Evolutionary conservation across 2,888 invertebrate genomes (phyloP).

Genomic region (Tetranychus piercei): DNA sequence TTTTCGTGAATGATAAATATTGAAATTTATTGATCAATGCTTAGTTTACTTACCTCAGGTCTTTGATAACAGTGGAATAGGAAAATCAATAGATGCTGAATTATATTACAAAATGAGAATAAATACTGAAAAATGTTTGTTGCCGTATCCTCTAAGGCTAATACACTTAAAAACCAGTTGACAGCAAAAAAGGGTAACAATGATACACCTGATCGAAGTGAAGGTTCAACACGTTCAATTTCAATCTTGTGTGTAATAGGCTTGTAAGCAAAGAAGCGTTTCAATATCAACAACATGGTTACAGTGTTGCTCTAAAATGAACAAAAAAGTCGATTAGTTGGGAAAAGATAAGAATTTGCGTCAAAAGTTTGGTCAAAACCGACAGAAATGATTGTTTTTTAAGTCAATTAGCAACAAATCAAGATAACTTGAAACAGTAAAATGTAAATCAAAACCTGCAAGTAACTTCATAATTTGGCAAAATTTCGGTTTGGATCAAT

Average conservation of each 20-base stretch:
- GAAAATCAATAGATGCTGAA: conserved; percentile 27
- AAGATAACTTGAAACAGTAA: too few species aligned
- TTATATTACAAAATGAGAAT: conserved; percentile 31
- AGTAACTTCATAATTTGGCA: too few species aligned
- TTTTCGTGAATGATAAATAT: not conserved
- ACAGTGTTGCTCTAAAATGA: conserved; percentile 32
- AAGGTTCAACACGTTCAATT: conserved; percentile 34
- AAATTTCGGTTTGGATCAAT: too few species aligned
- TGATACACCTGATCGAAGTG: conserved; percentile 45
- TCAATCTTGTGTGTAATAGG: conserved; percentile 27
- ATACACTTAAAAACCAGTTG: conserved; percentile 54
- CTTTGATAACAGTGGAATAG: conserved; percentile 21
- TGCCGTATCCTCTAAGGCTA: conserved; percentile 48
- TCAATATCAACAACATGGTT: conserved; percentile 32
- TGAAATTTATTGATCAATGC: not conserved
- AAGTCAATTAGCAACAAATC: too few species aligned
- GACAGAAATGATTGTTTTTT: too few species aligned
- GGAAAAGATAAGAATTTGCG: too few species aligned
- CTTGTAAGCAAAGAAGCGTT: conserved; percentile 28
- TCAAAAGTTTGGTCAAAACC: too few species aligned
- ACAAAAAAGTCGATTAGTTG: not conserved
- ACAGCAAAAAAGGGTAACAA: conserved; percentile 50
- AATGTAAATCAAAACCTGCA: too few species aligned
- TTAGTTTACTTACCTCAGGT: conserved; percentile 19
- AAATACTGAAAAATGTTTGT: conserved; percentile 32